Percentiles rank a stretch among this genome's conserved stretches.
Conservation (phyloP, 2,888 invertebrate species). For the Drosophila pegasa region DNA sequence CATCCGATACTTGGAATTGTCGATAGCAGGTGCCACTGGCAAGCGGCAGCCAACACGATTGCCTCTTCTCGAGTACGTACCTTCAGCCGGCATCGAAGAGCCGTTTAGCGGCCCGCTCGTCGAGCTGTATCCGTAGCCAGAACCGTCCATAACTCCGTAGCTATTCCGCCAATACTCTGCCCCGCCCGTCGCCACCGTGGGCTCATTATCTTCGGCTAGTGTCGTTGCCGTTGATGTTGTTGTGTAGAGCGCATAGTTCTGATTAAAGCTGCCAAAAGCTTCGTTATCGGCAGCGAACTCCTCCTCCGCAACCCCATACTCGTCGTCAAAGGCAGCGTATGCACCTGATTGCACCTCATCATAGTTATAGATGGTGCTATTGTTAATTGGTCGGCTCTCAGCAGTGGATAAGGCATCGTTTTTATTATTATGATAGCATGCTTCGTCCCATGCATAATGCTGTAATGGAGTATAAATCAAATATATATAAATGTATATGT, state of each 20-base stretch:
- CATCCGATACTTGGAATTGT: slow-evolving; percentile 63
- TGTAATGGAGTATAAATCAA: slow-evolving; percentile 39
- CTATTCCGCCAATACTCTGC: slow-evolving; percentile 51
- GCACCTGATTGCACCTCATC: slow-evolving; percentile 40
- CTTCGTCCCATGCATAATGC: slow-evolving; percentile 81
- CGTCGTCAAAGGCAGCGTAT: slow-evolving; percentile 28
- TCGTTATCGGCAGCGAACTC: slow-evolving; percentile 20
- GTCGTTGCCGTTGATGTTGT: slow-evolving; percentile 2
- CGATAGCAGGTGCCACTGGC: slow-evolving; percentile 67
- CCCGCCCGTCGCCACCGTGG: neutral
- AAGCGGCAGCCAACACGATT: slow-evolving; percentile 71
- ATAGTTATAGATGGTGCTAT: slow-evolving; percentile 65
- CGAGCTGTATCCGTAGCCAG: slow-evolving; percentile 14
- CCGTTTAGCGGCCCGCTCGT: slow-evolving; percentile 61
- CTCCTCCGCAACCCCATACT: slow-evolving; percentile 31
- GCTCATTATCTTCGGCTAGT: neutral
- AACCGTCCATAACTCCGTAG: slow-evolving; percentile 22
- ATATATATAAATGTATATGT: neutral
- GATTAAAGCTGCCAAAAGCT: slow-evolving; percentile 24
- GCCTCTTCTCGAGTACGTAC: slow-evolving; percentile 68
- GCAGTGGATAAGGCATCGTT: slow-evolving; percentile 90
- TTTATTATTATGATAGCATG: slow-evolving; percentile 83
- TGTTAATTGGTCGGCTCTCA: slow-evolving; percentile 90
- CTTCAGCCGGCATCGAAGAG: slow-evolving; percentile 65
- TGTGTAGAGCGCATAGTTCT: slow-evolving; percentile 35